phyloP scores from a whole-genome alignment of 2,888 invertebrate species.

The Eupithecia dodoneata region DNA sequence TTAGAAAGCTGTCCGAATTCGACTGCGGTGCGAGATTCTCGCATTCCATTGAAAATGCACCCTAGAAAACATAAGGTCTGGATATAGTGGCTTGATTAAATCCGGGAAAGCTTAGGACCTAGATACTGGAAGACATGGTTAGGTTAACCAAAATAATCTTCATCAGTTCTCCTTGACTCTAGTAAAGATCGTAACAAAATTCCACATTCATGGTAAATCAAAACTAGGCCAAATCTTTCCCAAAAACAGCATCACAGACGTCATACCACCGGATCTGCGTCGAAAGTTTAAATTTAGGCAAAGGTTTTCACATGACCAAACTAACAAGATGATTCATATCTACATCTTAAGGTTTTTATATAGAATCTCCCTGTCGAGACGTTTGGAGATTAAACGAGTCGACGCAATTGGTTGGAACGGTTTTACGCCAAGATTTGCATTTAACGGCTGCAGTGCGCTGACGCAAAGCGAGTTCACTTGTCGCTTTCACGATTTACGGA shows the following conservation, averaged over 20 bases:
- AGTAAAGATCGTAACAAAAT: background rate
- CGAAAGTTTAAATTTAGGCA: background rate
- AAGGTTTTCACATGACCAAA: conserved; percentile 1
- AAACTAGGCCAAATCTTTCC: conserved; percentile 2
- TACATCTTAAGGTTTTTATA: background rate
- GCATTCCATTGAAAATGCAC: background rate
- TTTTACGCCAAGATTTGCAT: conserved; percentile 2
- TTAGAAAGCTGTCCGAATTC: background rate
- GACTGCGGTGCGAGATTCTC: background rate
- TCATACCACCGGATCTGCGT: conserved; percentile 9
- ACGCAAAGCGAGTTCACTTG: background rate
- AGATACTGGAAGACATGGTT: background rate
- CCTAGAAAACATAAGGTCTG: background rate
- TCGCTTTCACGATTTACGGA: background rate
- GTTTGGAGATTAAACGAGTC: background rate
- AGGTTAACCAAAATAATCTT: background rate
- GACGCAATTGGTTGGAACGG: background rate
- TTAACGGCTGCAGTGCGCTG: background rate
- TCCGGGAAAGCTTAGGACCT: background rate
- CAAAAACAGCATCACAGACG: conserved; percentile 8
- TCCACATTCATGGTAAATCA: background rate
- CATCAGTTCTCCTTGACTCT: background rate
- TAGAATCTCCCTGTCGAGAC: background rate
- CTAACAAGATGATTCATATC: background rate
- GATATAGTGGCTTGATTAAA: background rate